A percentile compares a stretch with the other conserved stretches of the same genome.
Evolutionary conservation across 1,140 invertebrate genomes (phyloP).

Genomic region (Drosophila varians): DNA sequence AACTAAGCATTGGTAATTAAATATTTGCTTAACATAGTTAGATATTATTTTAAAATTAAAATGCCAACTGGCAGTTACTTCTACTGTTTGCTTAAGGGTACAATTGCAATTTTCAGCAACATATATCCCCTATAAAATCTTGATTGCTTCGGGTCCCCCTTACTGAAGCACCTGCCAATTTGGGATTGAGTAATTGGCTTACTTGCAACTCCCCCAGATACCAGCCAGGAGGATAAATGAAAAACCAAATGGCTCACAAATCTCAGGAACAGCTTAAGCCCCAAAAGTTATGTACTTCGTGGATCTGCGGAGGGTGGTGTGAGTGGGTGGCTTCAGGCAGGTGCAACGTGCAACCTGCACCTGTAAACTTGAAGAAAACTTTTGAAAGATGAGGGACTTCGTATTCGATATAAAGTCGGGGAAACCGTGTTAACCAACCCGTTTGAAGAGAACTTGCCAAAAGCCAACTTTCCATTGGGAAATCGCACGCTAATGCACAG

Average conservation of each 20-base stretch:
- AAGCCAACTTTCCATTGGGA: slow-evolving; percentile 46
- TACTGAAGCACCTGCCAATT: slow-evolving; percentile 25
- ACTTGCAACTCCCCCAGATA: not conserved
- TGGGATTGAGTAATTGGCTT: slow-evolving; percentile 27
- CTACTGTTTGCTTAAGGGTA: not conserved
- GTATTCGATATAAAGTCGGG: slow-evolving; percentile 12
- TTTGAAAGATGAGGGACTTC: slow-evolving; percentile 25
- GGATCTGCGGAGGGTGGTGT: not conserved
- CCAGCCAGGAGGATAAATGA: slow-evolving; percentile 1
- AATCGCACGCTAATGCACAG: slow-evolving; percentile 40
- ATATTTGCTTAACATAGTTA: not conserved
- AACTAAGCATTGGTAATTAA: not conserved
- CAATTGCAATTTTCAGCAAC: not conserved
- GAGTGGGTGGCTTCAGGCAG: not conserved
- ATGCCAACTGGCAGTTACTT: not conserved
- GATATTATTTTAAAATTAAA: not conserved
- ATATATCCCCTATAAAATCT: slow-evolving; percentile 21
- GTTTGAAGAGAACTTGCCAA: slow-evolving; percentile 37
- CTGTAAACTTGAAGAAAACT: slow-evolving; percentile 19
- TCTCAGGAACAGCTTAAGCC: slow-evolving; percentile 11
- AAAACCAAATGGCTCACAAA: slow-evolving; percentile 32
- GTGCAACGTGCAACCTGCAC: slow-evolving; percentile 8
- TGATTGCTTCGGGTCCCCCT: not conserved
- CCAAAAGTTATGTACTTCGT: slow-evolving; percentile 5
- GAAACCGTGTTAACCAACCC: slow-evolving; percentile 38